Percentiles rank a stretch among this genome's conserved stretches.
These are phyloP conservation scores for Sporophila hypoxantha DNA, from an alignment of 2,113 vertebrate species.

Conservation along the genomic window DNA sequence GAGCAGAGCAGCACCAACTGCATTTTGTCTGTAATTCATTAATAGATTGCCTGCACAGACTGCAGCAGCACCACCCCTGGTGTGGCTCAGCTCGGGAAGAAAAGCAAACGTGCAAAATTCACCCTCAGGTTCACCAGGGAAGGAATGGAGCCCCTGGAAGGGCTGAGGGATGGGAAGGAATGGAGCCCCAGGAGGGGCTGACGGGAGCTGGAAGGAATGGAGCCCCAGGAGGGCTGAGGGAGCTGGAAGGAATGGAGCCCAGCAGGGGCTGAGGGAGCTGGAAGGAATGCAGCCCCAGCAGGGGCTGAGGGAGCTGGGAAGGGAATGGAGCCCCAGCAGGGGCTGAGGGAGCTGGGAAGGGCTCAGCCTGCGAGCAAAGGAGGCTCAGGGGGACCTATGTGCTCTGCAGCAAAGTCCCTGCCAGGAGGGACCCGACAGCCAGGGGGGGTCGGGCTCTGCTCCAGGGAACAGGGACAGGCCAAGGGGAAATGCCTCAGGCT, in stretches of 20 bases:
- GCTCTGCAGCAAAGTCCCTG: background rate
- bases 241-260: background rate
- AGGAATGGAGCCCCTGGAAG: background rate
- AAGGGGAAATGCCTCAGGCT: background rate
- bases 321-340: background rate
- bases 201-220: background rate
- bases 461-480: background rate
- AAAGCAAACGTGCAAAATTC: background rate
- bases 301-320: background rate
- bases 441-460: background rate
- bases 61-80: background rate
- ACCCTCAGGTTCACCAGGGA: background rate
- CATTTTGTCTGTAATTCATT: background rate
- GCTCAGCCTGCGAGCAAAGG: background rate
- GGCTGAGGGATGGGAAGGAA: background rate
- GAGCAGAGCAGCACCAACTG: accelerated
- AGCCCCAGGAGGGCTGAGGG: background rate
- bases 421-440: background rate
- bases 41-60: background rate
- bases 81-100: accelerated
- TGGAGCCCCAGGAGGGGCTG: background rate
- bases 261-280: background rate
- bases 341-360: background rate
- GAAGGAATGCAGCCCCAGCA: too few relatives aligned
- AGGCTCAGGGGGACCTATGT: background rate